Conservation (phyloP, 2,113 vertebrate species). For the Sardina pilchardus region DNA sequence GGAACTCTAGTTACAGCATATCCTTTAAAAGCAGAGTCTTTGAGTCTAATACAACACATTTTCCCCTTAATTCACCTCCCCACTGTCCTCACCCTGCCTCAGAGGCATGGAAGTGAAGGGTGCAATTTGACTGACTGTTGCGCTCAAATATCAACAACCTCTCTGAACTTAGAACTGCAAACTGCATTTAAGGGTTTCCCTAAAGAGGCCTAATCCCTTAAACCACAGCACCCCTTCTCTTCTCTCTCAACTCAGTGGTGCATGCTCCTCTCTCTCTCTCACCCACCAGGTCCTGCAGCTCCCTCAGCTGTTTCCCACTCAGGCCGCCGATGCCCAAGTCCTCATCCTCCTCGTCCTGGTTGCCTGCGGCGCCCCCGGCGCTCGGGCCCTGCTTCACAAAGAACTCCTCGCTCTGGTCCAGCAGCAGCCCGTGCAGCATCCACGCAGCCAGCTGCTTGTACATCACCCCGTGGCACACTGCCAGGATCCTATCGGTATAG, state of each 20-base stretch:
- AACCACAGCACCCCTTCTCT: no score
- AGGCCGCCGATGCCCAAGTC: conserved; percentile 94
- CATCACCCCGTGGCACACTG: conserved; percentile 95
- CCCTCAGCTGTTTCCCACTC: conserved; percentile 92
- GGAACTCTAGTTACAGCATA: neutral
- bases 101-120: no score
- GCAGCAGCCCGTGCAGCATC: conserved; percentile 94
- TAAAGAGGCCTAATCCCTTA: neutral
- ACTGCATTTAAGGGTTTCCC: neutral
- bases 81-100: no score
- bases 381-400: conserved; percentile 94
- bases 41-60: no score
- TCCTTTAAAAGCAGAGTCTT: no score
- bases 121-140: no score
- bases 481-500: conserved; percentile 80
- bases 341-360: conserved; percentile 92
- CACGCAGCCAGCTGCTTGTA: conserved; percentile 98
- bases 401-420: conserved; percentile 96
- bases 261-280: neutral
- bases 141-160: no score
- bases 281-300: conserved; percentile 92
- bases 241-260: neutral
- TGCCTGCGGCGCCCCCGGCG: conserved; percentile 77
- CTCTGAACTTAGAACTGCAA: no score
- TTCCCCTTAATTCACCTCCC: no score